A percentile compares a stretch with the other conserved stretches of the same genome.
Conservation (phyloP, 37 sponge, comb jelly and placozoan genomes). For the Crambe crambe region DNA sequence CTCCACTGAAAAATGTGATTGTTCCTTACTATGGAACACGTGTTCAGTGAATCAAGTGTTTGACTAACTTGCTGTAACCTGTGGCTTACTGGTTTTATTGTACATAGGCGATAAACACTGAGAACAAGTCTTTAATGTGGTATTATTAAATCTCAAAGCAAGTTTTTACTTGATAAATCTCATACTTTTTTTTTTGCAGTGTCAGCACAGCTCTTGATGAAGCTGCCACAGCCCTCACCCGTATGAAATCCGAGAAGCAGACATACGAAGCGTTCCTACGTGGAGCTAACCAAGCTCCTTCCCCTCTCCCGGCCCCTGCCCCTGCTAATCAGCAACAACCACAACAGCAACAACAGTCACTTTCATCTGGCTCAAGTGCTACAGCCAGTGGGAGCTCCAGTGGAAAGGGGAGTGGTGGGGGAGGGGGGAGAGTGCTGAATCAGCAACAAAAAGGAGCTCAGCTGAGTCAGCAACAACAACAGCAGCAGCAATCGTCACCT, state of each 20-base stretch:
- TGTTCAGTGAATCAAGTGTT: too few relatives aligned
- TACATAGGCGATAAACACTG: too few relatives aligned
- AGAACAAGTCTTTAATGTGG: too few relatives aligned
- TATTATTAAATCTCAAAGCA: too few relatives aligned
- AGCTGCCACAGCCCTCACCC: constrained; percentile 76
- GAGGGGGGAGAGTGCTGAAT: neutral
- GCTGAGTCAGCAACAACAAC: constrained; percentile 3
- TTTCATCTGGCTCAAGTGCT: neutral
- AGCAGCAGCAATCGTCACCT: constrained; percentile 26
- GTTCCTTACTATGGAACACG: too few relatives aligned
- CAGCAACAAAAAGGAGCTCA: constrained; percentile 3
- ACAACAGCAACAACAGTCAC: neutral
- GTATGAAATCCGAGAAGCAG: constrained; percentile 66
- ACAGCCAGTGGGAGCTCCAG: neutral
- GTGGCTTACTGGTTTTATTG: too few relatives aligned
- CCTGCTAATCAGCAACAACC: neutral
- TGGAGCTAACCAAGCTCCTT: constrained; percentile 46
- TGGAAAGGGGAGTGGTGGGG: neutral
- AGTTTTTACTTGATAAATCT: too few relatives aligned
- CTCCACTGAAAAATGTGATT: too few relatives aligned
- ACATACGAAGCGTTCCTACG: constrained; percentile 49
- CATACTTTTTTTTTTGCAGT: constrained; percentile 19
- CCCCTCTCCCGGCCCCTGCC: constrained; percentile 4
- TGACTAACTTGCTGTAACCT: too few relatives aligned
- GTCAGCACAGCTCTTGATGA: constrained; percentile 85